Base-by-base conservation (phyloP, 2,888 invertebrate species). In the Acanthosepion lycidas region DNA sequence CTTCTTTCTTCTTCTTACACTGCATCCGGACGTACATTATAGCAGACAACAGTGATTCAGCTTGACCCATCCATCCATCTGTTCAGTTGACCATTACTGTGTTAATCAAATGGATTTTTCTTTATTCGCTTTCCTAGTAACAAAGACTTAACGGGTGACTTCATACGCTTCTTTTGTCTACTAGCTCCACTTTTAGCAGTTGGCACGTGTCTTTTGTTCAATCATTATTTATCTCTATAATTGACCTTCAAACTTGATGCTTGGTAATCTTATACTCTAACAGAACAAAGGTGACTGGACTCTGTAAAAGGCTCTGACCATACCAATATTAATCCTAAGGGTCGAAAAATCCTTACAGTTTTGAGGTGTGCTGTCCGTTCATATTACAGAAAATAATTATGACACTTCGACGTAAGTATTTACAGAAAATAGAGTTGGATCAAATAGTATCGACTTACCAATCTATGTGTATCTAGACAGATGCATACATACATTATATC, bases 141-240 rank as follows among this genome's bases (percentile, higher is more conserved):
- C 78, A 78, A 28, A 78, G 78, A 78, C 78, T 78, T 78, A 78
- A 78, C 59, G 59, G 59, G 23, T 59, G 59, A 59, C 78, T 78
- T 78, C n/a, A 78, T 78, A n/a, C n/a, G 78, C 28, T 78, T 78
- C 78, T 78, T 28, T 78, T 78, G 28, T 78, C 78, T n/a, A 78
- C 78, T n/a, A 78, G n/a, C 78, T 78, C n/a, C 78, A n/a, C 28
- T 78, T 78, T 78, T n/a, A n/a, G 78, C 78, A 78, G 78, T 78
- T 78, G 78, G 12, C 78, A 78, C 78, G 78, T n/a, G n/a, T n/a
- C 78, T 78, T 78, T 78, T 78, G 78, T 78, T 78, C 78, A 28
- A 78, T 78, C 78, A 78, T n/a, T 78, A 78, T 78, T 78, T 78
- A 78, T 78, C n/a, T 78, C n/a, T 78, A 78, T 78, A 78, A 64